Evolutionary conservation across 37 sponge, comb jelly and placozoan species (phyloP), one percentile per base, ranked within the genome.

Genomic region (Hexactinellida sp.): DNA sequence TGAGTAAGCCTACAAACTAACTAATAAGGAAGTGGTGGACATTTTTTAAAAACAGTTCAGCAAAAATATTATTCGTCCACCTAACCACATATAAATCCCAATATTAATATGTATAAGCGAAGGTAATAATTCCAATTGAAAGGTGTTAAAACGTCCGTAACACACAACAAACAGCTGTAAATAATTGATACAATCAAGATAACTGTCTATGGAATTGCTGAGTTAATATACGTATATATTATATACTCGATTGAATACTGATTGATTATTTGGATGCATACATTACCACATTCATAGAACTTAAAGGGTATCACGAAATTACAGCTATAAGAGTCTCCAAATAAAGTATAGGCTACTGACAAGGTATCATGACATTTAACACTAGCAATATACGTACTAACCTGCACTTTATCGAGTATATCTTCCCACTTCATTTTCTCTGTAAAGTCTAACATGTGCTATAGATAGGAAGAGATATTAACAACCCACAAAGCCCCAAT

Each of bases 361-460:
- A 47, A 47, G 52, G 52, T 47, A 47, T 47, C 9, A 47, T 47
- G 16, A 9, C 52, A 47, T 47, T 19, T 19, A 47, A 19, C 16
- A 47, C 52, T 47, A 47, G 9, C 16, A 47, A 9, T 47, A 16
- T 47, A 47, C 52, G 9, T 47, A 25, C 76, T 63, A 21, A 63
- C 76, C 76, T 63, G 76, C 34, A 63, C 25, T 63, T 63, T 63
- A 7, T 63, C 76, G 3, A 63, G 30, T 3, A 63, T 28, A n/a
- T 63, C 76, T 63, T n/a, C 76, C 76, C 76, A 63, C 34, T 63
- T 63, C 76, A 63, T 63, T 63, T 63, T 63, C 25, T 63, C 76
- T 63, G 76, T 63, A 63, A 63, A 63, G 76, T 63, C 76, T n/a
- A 63, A 21, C 76, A n/a, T 10, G 76, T 25, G 76, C 76, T 63